Evolutionary conservation across 2,797 vertebrate species (phyloP).

Genomic region (Huso huso): DNA sequence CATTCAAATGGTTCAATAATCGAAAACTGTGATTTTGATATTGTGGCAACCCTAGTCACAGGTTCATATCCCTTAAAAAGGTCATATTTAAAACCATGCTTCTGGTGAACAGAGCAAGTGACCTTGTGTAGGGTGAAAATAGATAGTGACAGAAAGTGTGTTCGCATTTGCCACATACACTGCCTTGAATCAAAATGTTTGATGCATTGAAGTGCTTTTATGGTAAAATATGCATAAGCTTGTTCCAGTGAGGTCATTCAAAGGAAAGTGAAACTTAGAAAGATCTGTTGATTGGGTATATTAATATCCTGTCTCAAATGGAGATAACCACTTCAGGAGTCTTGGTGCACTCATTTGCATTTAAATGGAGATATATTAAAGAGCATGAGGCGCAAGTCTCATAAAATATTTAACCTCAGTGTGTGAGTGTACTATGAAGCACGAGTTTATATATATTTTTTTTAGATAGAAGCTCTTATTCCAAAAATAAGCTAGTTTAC

Average conservation of each 20-base stretch:
- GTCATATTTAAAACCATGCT: constrained; percentile 50
- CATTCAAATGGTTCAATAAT: too few relatives aligned
- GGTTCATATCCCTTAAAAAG: neutral
- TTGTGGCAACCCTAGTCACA: too few relatives aligned
- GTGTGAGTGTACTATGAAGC: neutral
- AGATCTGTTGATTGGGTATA: constrained; percentile 8
- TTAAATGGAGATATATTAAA: constrained; percentile 9
- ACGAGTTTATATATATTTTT: too few relatives aligned
- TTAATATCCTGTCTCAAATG: constrained; percentile 8
- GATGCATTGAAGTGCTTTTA: too few relatives aligned
- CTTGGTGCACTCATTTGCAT: constrained; percentile 13
- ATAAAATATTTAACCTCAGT: constrained; percentile 1
- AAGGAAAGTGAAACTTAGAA: constrained; percentile 19
- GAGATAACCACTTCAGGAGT: constrained; percentile 17
- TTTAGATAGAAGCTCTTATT: neutral
- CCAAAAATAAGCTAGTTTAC: neutral
- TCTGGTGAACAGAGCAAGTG: constrained; percentile 56
- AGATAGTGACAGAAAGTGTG: constrained; percentile 76
- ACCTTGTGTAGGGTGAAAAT: constrained; percentile 66
- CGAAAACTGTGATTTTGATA: too few relatives aligned
- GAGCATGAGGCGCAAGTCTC: neutral
- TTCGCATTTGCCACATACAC: constrained; percentile 70
- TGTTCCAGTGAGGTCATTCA: neutral
- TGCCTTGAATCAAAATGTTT: constrained; percentile 60
- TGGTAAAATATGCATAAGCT: too few relatives aligned